Percentiles rank a stretch among this genome's conserved stretches.
phyloP scores from a whole-genome alignment of 2,113 vertebrate genomes.

The Centropristis striata region DNA sequence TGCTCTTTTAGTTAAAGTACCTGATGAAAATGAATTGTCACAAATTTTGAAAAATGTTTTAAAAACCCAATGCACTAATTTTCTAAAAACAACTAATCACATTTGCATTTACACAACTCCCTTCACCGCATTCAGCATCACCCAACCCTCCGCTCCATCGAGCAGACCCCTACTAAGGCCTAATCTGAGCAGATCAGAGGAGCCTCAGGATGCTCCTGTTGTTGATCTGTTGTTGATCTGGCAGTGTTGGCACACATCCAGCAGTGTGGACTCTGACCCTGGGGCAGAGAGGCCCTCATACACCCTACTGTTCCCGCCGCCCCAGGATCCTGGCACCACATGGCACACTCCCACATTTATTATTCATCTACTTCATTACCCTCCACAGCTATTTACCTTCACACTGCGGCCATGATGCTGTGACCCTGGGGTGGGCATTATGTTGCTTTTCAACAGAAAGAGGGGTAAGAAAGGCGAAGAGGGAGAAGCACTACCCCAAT shows the following conservation, averaged over 20 bases:
- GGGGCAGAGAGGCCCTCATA: conserved; percentile 7
- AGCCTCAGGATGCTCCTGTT: conserved; percentile 34
- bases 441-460: conserved; percentile 43
- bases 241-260: conserved; percentile 39
- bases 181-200: conserved; percentile 48
- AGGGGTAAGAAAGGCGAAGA: conserved; percentile 12
- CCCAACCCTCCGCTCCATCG: no score
- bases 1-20: no score
- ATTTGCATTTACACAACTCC: not conserved
- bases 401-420: conserved; percentile 3
- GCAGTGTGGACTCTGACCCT: conserved; percentile 54
- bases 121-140: not conserved
- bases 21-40: not conserved
- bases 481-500: conserved; percentile 26
- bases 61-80: not conserved
- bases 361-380: conserved; percentile 68
- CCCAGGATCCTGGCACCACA: conserved; percentile 60
- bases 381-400: conserved; percentile 41
- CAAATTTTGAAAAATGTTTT: not conserved
- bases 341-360: conserved; percentile 63
- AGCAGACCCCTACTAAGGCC: not conserved
- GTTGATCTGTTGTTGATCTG: conserved; percentile 48
- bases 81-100: not conserved
- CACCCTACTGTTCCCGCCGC: conserved; percentile 19
- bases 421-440: conserved; percentile 40